Percentiles rank a stretch among this genome's conserved stretches.
phyloP scores from a whole-genome alignment of 2,113 vertebrate genomes.

The Campylomormyrus numenius region DNA sequence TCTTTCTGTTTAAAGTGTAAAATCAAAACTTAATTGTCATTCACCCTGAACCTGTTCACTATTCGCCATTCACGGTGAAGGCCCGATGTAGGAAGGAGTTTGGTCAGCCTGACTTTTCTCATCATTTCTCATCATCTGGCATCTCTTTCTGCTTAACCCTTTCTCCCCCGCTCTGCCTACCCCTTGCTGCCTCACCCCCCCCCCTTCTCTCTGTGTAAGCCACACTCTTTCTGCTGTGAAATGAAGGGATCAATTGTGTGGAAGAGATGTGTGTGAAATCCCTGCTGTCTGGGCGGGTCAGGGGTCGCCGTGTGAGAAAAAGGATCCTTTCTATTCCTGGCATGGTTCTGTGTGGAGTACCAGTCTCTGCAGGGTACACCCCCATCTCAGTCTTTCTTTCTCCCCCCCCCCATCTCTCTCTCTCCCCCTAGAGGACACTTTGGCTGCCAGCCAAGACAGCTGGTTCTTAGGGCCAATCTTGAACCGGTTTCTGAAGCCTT shows the following conservation, averaged over 20 bases:
- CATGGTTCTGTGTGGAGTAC: constrained; percentile 70
- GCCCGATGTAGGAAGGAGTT: background rate
- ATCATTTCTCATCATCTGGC: background rate
- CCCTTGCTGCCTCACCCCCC: constrained; percentile 2
- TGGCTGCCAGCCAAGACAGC: constrained; percentile 86
- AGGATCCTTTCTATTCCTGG: constrained; percentile 72
- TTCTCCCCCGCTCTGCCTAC: background rate
- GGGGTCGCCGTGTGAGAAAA: constrained; percentile 68
- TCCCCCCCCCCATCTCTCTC: constrained; percentile 40
- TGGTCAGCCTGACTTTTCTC: background rate
- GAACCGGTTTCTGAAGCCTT: constrained; percentile 53
- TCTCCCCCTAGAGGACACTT: constrained; percentile 50
- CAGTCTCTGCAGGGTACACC: constrained; percentile 74
- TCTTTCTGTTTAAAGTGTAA: background rate
- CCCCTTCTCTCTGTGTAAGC: constrained; percentile 19
- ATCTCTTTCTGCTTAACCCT: background rate
- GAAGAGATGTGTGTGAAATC: constrained; percentile 81
- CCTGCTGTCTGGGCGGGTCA: constrained; percentile 73
- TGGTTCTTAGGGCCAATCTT: constrained; percentile 77
- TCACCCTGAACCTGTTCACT: background rate
- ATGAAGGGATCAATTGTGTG: constrained; percentile 91
- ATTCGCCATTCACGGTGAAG: background rate
- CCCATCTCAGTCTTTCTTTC: constrained; percentile 43
- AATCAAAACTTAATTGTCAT: background rate
- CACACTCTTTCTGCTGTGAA: constrained; percentile 56